Base-by-base conservation (phyloP, 2,888 invertebrate genomes). In the Petrolisthes manimaculis region DNA sequence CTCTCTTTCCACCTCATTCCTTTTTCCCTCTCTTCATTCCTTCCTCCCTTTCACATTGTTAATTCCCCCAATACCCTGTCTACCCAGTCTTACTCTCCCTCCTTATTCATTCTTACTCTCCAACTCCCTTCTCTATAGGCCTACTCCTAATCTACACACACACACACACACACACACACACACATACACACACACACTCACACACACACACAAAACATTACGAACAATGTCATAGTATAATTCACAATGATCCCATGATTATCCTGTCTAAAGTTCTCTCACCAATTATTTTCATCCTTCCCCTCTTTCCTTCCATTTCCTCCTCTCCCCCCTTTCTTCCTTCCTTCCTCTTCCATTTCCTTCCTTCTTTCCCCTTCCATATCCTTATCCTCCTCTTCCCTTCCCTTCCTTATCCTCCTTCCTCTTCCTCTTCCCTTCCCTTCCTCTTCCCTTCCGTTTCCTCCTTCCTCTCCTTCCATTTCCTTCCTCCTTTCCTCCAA, bases 11-110 rank as follows among this genome's bases (percentile, higher is more conserved):
- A 12, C n/a, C 71, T n/a, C 5, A 12, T 71, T n/a, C n/a, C 71
- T 71, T n/a, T 71, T 5, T 71, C 71, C 71, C n/a, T 71, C 71
- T 71, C n/a, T 71, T n/a, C 71, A n/a, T n/a, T n/a, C n/a, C n/a
- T n/a, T n/a, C n/a, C 71, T 71, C 71, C n/a, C 8, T 71, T n/a
- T 18, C 71, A 18, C 71, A 5, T 9, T 61, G 14, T 61, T 9
- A 61, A 6, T 61, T 61, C 14, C 61, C 61, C 14, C 61, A 6
- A 61, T 14, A 9, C 61, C 14, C 61, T 9, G 61, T 6, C n/a
- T 71, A 5, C 71, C 71, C n/a, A 5, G 18, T 71, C 71, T 12
- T 5, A 5, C 71, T 71, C 71, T 71, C n/a, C n/a, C 71, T 71
- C 71, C n/a, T 71, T n/a, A 5, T n/a, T 71, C n/a, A 18, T n/a